phyloP scores from a whole-genome alignment of 2,113 vertebrate genomes.

The Coturnix japonica region DNA sequence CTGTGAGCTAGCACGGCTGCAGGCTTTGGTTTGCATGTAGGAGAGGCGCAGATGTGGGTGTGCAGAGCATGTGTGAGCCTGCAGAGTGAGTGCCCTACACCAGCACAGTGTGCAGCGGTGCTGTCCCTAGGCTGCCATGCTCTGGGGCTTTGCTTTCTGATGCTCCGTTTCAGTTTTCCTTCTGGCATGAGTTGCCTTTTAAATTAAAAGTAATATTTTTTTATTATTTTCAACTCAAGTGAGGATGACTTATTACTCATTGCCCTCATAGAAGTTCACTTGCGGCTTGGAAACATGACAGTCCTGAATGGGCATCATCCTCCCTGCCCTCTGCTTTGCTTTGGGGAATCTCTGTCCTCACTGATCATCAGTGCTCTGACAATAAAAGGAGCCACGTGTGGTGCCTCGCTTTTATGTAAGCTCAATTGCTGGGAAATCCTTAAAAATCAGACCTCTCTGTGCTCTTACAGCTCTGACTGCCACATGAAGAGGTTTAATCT shows the following conservation, averaged over 20 bases:
- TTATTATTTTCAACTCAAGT: not conserved
- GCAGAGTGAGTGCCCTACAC: no score
- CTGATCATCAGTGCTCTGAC: not conserved
- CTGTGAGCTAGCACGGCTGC: not conserved
- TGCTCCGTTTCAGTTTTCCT: not conserved
- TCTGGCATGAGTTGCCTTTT: not conserved
- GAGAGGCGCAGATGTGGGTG: not conserved
- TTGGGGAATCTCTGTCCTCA: not conserved
- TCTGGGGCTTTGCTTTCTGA: not conserved
- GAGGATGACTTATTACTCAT: not conserved
- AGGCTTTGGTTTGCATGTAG: not conserved
- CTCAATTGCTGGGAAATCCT: not conserved
- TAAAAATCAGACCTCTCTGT: not conserved
- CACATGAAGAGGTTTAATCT: not conserved
- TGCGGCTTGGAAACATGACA: not conserved
- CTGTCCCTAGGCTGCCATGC: not conserved
- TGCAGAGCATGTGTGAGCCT: not conserved
- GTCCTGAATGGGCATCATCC: not conserved
- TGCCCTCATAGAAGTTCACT: not conserved
- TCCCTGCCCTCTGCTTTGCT: not conserved
- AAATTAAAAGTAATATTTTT: not conserved
- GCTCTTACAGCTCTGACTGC: not conserved
- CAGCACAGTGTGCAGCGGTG: rapidly evolving
- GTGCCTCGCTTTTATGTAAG: not conserved
- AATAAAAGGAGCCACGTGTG: not conserved